phyloP scores from a whole-genome alignment of 2,888 invertebrate genomes.

The Orthonychiurus folsomi region DNA sequence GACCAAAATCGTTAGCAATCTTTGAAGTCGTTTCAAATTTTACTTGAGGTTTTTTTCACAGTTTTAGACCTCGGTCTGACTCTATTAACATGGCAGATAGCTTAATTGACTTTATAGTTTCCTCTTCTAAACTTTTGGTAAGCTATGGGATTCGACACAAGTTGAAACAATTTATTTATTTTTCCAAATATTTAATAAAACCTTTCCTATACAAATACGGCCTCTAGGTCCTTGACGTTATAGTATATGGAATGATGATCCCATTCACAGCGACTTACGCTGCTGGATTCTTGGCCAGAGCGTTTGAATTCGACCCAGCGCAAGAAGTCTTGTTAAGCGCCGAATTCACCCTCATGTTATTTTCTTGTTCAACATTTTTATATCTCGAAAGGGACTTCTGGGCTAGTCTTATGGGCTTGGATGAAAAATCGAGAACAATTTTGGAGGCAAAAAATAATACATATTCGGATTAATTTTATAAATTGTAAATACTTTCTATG shows the following conservation, averaged over 20 bases:
- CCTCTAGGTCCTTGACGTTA: too few relatives aligned
- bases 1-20: too few relatives aligned
- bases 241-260: background rate
- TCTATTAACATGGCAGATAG: too few relatives aligned
- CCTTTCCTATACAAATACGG: too few relatives aligned
- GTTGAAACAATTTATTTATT: too few relatives aligned
- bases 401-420: background rate
- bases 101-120: too few relatives aligned
- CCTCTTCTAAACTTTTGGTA: too few relatives aligned
- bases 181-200: too few relatives aligned
- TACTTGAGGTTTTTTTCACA: too few relatives aligned
- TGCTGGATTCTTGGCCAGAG: background rate
- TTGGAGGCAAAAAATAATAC: background rate
- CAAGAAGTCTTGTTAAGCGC: background rate
- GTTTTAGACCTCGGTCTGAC: too few relatives aligned
- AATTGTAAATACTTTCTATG: background rate
- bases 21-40: too few relatives aligned
- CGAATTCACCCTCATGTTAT: background rate
- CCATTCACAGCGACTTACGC: background rate
- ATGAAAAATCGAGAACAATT: background rate
- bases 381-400: background rate
- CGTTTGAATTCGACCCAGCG: background rate
- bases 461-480: background rate
- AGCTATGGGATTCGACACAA: too few relatives aligned
- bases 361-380: background rate